These are phyloP conservation scores for Rhabdomys pumilio DNA, from an alignment of 2,797 vertebrate genomes.

Conservation along the genomic window DNA sequence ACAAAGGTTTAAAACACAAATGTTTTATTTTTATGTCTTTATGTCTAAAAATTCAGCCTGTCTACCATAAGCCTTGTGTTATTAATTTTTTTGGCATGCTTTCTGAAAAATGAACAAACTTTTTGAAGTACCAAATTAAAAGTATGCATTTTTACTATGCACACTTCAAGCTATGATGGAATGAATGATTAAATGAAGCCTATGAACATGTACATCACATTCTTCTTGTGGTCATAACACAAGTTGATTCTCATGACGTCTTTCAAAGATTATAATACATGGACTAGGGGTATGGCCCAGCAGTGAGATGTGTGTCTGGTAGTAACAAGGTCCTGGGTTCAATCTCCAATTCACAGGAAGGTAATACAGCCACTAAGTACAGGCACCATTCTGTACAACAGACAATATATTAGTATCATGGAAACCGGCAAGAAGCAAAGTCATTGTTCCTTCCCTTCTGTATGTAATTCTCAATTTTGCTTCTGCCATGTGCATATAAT, in stretches of 20 bases:
- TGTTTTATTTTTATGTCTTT: neutral
- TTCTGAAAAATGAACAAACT: slow-evolving; percentile 33
- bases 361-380: neutral
- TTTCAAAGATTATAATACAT: neutral
- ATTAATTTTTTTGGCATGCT: slow-evolving; percentile 42
- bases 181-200: neutral
- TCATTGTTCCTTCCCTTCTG: slow-evolving; percentile 9
- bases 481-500: slow-evolving; percentile 24
- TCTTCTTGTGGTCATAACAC: neutral
- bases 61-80: neutral
- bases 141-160: neutral
- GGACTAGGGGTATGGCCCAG: neutral
- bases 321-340: neutral
- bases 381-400: neutral
- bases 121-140: neutral
- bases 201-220: neutral
- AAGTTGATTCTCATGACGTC: neutral
- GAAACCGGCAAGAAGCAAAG: neutral
- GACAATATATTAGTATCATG: slow-evolving; percentile 16
- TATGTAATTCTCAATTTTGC: slow-evolving; percentile 43
- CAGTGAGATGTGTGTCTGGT: neutral
- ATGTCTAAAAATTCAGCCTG: slow-evolving; percentile 58
- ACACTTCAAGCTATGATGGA: neutral
- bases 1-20: neutral
- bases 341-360: neutral